Conservation (phyloP, 2,888 invertebrate species). For the Marronus borbonicus region DNA sequence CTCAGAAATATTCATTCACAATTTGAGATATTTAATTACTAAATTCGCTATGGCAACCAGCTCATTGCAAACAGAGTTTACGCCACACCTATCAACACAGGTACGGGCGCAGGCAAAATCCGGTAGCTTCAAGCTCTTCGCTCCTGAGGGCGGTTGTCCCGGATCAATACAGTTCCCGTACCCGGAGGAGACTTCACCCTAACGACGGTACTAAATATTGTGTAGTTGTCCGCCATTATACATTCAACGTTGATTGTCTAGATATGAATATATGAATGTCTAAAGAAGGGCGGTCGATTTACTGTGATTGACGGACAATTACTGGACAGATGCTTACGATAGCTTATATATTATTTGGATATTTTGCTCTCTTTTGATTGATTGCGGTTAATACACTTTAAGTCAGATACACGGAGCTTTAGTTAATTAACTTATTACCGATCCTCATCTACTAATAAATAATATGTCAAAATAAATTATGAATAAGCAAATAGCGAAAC, state of each 20-base stretch:
- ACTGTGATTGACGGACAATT: conserved; percentile 2
- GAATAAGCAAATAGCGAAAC: no score
- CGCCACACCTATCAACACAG: conserved; percentile 55
- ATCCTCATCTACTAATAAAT: no score
- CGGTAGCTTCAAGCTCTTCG: conserved; percentile 54
- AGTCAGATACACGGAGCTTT: no score
- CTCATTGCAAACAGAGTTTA: conserved; percentile 49
- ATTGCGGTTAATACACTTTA: no score
- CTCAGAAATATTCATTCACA: conserved; percentile 48
- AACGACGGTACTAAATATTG: conserved; percentile 53
- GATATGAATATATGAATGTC: conserved; percentile 32
- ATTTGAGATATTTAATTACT: conserved; percentile 49
- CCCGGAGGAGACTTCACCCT: conserved; percentile 53
- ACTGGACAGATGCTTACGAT: not conserved
- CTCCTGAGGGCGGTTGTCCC: conserved; percentile 53
- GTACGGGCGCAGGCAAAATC: conserved; percentile 53
- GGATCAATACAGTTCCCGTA: conserved; percentile 54
- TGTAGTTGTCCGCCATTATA: conserved; percentile 41
- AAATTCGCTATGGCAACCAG: conserved; percentile 52
- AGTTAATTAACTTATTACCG: no score
- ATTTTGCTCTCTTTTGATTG: no score
- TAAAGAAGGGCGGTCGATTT: conserved; percentile 3
- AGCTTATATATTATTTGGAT: no score
- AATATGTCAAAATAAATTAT: no score
- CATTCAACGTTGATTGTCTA: conserved; percentile 12